Evolutionary conservation across 1,140 invertebrate genomes (phyloP), one percentile per base, ranked within the genome.

Genomic region (Nasonia giraulti): DNA sequence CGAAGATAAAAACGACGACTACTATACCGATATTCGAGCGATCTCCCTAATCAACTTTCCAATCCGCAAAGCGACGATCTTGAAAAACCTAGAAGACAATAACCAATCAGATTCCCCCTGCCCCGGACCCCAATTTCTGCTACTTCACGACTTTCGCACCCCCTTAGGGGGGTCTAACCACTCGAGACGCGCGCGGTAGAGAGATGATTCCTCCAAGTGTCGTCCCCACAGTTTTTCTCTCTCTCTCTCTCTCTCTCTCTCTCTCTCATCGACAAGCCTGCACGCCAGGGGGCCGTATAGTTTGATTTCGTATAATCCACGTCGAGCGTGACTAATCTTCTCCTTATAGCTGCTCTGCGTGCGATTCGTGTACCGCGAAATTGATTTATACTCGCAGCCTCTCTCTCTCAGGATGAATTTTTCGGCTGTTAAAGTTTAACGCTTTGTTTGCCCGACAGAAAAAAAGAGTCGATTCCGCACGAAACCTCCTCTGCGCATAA

Each of bases 241-340:
- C 11, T n/a, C 14, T 40, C 33, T 33, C 3, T 40, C 37, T 23
- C 55, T 33, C 62, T 62, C 50, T 4, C 11, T n/a, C 14, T 40
- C 33, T 33, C 3, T 40, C 37, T 23, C 55, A 66, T 27, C 23
- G 40, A 77, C n/a, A 20, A 31, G 20, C 44, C 17, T 6, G 75
- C 23, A 50, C 55, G 44, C 47, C 8, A 20, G 50, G 55, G 7
- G 50, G 10, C 47, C 4, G 33, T 37, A 37, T 62, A n/a, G 50
- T 76, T 76, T 83, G 73, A 83, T 83, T 83, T 8, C 55, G 14
- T 80, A 27, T 27, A 80, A 80, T 80, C 79, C 79, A 40, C 12
- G 23, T 14, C 27, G 11, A 83, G 55, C 75, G 82, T 83, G 82
- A 83, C 82, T 83, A 83, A 83, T 83, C 75, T 83, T 33, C 50